Conservation (phyloP, 35 echinoderm and acorn worm species). For the Ptychodera flava region DNA sequence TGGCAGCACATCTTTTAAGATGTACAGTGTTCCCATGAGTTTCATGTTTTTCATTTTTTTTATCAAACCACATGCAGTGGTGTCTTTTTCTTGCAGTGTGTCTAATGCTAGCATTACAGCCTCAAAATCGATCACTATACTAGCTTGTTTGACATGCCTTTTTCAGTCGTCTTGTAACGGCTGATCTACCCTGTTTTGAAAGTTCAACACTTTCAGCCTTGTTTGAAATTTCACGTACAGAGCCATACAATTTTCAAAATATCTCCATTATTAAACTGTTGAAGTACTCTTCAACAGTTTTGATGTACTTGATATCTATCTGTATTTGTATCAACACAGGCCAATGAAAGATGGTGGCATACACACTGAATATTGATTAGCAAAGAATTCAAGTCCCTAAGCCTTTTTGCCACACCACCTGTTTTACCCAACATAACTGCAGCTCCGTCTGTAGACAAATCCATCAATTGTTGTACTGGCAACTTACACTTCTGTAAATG, state of each 20-base stretch:
- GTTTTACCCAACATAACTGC: conserved; percentile 18
- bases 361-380: conserved; percentile 22
- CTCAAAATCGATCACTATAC: neutral
- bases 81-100: conserved; percentile 14
- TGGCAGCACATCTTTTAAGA: conserved; percentile 7
- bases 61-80: conserved; percentile 10
- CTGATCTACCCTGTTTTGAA: neutral
- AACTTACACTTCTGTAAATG: neutral
- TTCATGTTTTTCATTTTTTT: conserved; percentile 29
- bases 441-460: conserved; percentile 19
- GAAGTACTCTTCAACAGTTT: neutral
- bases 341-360: conserved; percentile 19
- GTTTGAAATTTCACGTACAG: conserved; percentile 14
- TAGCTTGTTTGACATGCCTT: conserved; percentile 23
- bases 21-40: conserved; percentile 10
- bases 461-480: neutral
- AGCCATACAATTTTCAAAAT: neutral
- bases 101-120: conserved; percentile 10
- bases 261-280: neutral
- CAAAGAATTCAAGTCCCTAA: conserved; percentile 1
- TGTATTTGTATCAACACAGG: neutral
- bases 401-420: conserved; percentile 5
- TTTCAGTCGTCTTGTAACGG: conserved; percentile 8
- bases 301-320: neutral
- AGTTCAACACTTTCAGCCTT: neutral